Evolutionary conservation across 2,888 invertebrate species (phyloP).

Genomic region (Protodeltote pygarga): DNA sequence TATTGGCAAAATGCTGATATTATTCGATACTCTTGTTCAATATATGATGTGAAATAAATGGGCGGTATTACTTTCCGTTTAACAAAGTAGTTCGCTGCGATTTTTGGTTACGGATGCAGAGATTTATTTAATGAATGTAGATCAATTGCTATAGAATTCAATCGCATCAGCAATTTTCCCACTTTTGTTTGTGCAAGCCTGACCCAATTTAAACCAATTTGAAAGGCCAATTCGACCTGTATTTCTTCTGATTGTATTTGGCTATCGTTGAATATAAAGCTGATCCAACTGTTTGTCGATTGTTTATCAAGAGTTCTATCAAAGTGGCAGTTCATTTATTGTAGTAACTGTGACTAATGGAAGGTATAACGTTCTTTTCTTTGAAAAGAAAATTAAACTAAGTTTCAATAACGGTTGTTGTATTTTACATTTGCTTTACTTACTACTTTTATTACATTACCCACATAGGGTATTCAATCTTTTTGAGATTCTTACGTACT

Average conservation of each 20-base stretch:
- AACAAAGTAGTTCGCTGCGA: slow-evolving; percentile 37
- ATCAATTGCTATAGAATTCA: slow-evolving; percentile 62
- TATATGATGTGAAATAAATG: slow-evolving; percentile 28
- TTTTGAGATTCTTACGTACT: no score
- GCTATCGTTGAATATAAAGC: slow-evolving; percentile 71
- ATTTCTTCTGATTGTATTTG: slow-evolving; percentile 79
- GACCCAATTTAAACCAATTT: slow-evolving; percentile 82
- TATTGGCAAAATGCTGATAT: slow-evolving; percentile 38
- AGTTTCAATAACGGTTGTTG: no score
- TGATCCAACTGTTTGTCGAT: slow-evolving; percentile 66
- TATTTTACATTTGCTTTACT: no score
- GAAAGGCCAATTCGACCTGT: slow-evolving; percentile 79
- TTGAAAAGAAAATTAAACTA: slow-evolving; percentile 26
- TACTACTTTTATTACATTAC: no score
- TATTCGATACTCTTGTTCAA: slow-evolving; percentile 20
- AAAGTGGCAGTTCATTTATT: slow-evolving; percentile 50
- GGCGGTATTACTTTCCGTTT: slow-evolving; percentile 17
- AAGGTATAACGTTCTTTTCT: slow-evolving; percentile 25
- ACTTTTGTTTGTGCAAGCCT: slow-evolving; percentile 77
- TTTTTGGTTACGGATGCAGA: slow-evolving; percentile 49
- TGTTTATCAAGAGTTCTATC: slow-evolving; percentile 48
- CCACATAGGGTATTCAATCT: no score
- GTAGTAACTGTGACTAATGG: slow-evolving; percentile 38
- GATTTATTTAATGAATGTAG: slow-evolving; percentile 62
- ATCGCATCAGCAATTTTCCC: slow-evolving; percentile 68